Conservation (phyloP, 2,888 invertebrate genomes). For the Pegoplata infirma region DNA sequence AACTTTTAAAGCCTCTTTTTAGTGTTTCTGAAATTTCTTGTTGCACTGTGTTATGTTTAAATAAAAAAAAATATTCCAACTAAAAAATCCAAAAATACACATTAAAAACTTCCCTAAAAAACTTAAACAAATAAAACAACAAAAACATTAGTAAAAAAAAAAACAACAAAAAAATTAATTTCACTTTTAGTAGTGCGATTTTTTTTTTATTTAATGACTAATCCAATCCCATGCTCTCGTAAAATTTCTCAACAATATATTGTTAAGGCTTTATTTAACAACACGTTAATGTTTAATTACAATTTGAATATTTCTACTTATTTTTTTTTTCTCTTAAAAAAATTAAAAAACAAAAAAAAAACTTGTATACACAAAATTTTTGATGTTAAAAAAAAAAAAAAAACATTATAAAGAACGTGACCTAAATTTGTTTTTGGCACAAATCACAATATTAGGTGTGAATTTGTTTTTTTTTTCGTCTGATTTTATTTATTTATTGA, state of each 20-base stretch:
- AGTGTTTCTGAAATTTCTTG: too few species aligned
- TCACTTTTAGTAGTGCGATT: slow-evolving; percentile 58
- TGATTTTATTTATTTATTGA: slow-evolving; percentile 40
- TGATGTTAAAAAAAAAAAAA: too few species aligned
- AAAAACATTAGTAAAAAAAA: background rate
- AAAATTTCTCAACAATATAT: slow-evolving; percentile 1
- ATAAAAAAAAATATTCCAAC: background rate
- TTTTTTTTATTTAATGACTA: slow-evolving; percentile 49
- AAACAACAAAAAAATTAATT: slow-evolving; percentile 40
- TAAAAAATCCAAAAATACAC: slow-evolving; percentile 10
- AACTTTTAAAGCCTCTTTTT: too few species aligned
- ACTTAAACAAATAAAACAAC: too few species aligned
- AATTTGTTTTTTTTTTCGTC: slow-evolving; percentile 55
- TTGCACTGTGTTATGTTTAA: too few species aligned
- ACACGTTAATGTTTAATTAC: slow-evolving; percentile 21
- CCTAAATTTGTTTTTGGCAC: slow-evolving; percentile 47
- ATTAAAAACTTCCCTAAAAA: slow-evolving; percentile 40
- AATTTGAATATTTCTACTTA: slow-evolving; percentile 36
- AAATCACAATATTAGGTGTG: slow-evolving; percentile 60
- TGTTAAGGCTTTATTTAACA: too few species aligned
- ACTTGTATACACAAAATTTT: background rate
- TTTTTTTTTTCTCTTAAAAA: background rate
- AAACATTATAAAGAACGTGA: slow-evolving; percentile 55
- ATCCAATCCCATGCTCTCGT: slow-evolving; percentile 24
- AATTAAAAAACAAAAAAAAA: background rate